phyloP scores from a whole-genome alignment of 2,888 invertebrate genomes.

The Drosophila trichaetosa region DNA sequence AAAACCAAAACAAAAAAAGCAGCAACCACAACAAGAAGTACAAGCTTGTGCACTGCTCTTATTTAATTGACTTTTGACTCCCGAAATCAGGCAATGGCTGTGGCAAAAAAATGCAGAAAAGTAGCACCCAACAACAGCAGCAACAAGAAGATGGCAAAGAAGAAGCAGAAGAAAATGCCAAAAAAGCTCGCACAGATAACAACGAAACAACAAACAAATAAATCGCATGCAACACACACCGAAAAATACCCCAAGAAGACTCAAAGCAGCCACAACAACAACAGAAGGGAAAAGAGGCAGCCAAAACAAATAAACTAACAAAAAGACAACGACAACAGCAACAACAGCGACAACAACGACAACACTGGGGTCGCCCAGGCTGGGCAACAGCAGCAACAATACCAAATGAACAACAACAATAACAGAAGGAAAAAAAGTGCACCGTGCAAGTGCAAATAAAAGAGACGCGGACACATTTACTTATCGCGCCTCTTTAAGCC shows the following conservation, averaged over 20 bases:
- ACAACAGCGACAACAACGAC: conserved; percentile 29
- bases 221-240: conserved; percentile 71
- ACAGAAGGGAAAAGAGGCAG: conserved; percentile 55
- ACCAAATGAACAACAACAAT: conserved; percentile 24
- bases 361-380: conserved; percentile 58
- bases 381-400: conserved; percentile 48
- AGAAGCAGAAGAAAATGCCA: conserved; percentile 31
- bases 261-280: conserved; percentile 27
- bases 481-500: conserved; percentile 79
- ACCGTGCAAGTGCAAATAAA: conserved; percentile 78
- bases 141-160: conserved; percentile 15
- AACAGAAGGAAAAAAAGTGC: conserved; percentile 54
- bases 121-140: conserved; percentile 30
- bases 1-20: conserved; percentile 17
- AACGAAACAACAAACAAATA: conserved; percentile 80
- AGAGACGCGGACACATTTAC: conserved; percentile 80
- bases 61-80: conserved; percentile 84
- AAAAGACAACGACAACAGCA: conserved; percentile 54
- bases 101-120: conserved; percentile 52
- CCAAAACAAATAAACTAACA: conserved; percentile 68
- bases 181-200: conserved; percentile 74
- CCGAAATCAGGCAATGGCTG: conserved; percentile 70
- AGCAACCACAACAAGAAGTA: conserved; percentile 60
- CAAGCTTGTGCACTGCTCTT: conserved; percentile 81
- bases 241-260: conserved; percentile 45